Percentiles rank a stretch among this genome's conserved stretches.
Evolutionary conservation across 1,140 invertebrate species (phyloP).

Genomic region (Cheumatopsyche charites): DNA sequence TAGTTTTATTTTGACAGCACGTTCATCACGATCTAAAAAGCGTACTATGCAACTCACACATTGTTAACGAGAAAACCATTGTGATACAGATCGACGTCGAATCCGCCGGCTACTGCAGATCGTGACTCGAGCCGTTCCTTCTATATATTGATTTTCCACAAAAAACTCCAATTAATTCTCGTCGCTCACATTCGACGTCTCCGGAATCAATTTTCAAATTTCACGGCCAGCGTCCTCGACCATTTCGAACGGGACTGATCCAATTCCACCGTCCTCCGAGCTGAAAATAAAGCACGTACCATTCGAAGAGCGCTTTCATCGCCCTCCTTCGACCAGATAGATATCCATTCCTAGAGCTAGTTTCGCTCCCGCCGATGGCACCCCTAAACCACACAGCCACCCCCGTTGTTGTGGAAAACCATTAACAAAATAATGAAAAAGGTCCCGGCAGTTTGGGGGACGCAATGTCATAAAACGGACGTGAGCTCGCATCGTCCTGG

Average conservation of each 20-base stretch:
- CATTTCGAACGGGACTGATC: conserved; percentile 6
- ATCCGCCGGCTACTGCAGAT: not conserved
- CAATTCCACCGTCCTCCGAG: conserved; percentile 14
- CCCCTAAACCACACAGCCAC: too few relatives aligned
- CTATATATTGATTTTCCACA: not conserved
- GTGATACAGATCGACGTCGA: conserved; percentile 4
- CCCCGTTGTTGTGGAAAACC: conserved; percentile 35
- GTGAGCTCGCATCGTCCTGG: conserved; percentile 40
- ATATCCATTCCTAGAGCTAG: conserved; percentile 14
- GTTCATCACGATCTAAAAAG: not conserved
- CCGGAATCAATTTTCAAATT: conserved; percentile 20
- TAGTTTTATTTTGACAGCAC: not conserved
- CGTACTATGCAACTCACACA: conserved; percentile 10
- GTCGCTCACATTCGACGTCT: not conserved
- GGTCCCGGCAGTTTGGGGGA: conserved; percentile 27
- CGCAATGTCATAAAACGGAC: conserved; percentile 41
- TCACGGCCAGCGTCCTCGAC: conserved; percentile 14
- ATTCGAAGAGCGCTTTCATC: conserved; percentile 23
- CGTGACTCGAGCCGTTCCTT: conserved; percentile 3
- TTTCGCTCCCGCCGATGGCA: conserved; percentile 27
- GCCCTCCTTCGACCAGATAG: not conserved
- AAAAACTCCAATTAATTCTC: not conserved
- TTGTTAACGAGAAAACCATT: not conserved
- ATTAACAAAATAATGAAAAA: conserved; percentile 45
- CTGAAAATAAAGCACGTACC: conserved; percentile 25